A percentile compares a stretch with the other conserved stretches of the same genome.
Conservation (phyloP, 2,113 vertebrate genomes). For the Chlamydotis undulata region DNA sequence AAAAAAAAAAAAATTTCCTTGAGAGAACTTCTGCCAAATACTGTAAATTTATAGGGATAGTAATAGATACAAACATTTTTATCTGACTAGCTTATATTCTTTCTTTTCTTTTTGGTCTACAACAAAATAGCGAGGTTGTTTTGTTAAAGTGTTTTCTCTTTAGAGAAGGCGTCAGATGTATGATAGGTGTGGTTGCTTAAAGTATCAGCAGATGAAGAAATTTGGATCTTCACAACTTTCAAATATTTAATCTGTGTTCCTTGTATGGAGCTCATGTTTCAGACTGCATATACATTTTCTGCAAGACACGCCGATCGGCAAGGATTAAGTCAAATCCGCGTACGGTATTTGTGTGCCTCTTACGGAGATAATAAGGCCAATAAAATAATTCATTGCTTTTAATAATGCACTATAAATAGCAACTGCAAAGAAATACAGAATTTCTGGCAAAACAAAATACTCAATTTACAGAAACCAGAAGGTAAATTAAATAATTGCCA, state of each 20-base stretch:
- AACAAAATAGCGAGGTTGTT: not conserved
- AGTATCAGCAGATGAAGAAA: not conserved
- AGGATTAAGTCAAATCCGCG: not conserved
- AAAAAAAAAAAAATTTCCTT: not conserved
- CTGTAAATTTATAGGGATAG: not conserved
- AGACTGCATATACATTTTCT: not conserved
- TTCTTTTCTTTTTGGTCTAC: not conserved
- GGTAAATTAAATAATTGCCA: not conserved
- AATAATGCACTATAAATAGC: not conserved
- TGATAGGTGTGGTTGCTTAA: no score
- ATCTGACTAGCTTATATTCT: not conserved
- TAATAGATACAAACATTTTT: not conserved
- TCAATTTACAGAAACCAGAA: not conserved
- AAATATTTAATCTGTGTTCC: not conserved
- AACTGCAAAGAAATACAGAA: not conserved
- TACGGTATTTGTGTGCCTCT: not conserved
- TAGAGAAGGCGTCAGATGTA: not conserved
- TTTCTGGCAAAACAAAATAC: not conserved
- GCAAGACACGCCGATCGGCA: not conserved
- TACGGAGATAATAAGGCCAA: not conserved
- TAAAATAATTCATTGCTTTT: not conserved
- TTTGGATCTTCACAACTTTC: not conserved
- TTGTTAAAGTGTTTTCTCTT: not conserved
- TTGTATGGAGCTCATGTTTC: rapidly evolving
- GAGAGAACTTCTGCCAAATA: not conserved